A percentile compares a stretch with the other conserved stretches of the same genome.
These are phyloP conservation scores for Dryoscopus gambensis DNA, from an alignment of 2,113 vertebrate species.

Conservation along the genomic window DNA sequence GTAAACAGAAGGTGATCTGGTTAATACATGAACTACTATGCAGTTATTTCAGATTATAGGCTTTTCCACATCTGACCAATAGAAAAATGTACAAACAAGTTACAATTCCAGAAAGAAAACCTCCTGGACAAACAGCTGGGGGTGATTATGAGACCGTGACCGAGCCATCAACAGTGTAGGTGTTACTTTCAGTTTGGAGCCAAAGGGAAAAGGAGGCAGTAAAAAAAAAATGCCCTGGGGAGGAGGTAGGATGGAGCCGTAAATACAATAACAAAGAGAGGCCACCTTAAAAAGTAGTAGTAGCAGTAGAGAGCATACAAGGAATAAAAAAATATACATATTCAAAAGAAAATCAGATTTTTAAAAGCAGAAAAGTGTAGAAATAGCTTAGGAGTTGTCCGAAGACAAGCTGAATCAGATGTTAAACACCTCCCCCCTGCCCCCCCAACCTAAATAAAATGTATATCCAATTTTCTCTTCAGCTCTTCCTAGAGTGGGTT, in stretches of 20 bases:
- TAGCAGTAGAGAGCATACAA: neutral
- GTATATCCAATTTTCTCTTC: neutral
- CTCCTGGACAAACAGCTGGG: neutral
- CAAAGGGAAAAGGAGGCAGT: neutral
- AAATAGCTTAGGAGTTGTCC: neutral
- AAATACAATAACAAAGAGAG: neutral
- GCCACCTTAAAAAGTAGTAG: neutral
- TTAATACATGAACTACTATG: neutral
- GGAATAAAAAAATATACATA: neutral
- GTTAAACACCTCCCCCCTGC: rapidly evolving
- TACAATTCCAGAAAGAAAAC: neutral
- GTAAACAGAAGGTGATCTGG: neutral
- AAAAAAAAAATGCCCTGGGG: neutral
- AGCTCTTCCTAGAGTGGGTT: neutral
- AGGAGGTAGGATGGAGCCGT: neutral
- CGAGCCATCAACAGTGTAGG: neutral
- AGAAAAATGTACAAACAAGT: neutral
- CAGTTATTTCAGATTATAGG: neutral
- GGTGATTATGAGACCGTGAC: neutral
- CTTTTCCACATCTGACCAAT: neutral
- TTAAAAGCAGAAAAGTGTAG: neutral
- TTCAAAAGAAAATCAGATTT: neutral
- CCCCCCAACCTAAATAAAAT: neutral
- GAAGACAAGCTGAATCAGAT: neutral
- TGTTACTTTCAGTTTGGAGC: neutral